These are phyloP conservation scores for Anolis sagrei DNA, from an alignment of 2,113 vertebrate species.

Conservation along the genomic window DNA sequence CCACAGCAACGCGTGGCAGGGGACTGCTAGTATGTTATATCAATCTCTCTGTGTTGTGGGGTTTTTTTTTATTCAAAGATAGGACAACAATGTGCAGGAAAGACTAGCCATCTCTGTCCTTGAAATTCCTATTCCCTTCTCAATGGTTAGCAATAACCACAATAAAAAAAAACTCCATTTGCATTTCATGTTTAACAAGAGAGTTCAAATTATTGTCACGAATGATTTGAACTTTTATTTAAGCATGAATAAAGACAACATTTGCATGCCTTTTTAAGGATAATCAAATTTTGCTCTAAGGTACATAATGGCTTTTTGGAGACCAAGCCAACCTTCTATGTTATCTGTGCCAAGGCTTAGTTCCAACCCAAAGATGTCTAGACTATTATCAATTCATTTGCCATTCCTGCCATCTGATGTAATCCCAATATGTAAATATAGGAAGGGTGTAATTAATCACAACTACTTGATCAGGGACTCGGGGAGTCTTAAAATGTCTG, in stretches of 20 bases:
- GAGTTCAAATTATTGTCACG: background rate
- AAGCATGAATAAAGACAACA: background rate
- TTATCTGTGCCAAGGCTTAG: background rate
- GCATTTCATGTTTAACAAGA: background rate
- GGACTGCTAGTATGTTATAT: too few relatives aligned
- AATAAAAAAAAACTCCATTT: background rate
- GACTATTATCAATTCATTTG: background rate
- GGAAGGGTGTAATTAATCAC: background rate
- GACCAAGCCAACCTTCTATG: background rate
- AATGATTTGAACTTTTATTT: background rate
- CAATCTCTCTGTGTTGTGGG: too few relatives aligned
- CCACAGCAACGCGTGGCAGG: too few relatives aligned
- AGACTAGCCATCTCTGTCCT: background rate
- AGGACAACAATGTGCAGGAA: background rate
- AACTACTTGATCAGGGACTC: background rate
- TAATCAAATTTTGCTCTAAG: background rate
- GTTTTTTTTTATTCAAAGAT: background rate
- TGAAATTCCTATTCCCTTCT: background rate
- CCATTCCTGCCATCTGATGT: slow-evolving; percentile 1
- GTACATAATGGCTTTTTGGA: background rate
- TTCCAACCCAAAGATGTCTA: background rate
- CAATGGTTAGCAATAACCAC: background rate
- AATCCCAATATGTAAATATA: background rate
- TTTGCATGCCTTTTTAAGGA: background rate
- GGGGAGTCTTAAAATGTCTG: background rate